Conservation (phyloP, 2,113 vertebrate species). For the Brachionichthys hirsutus region DNA sequence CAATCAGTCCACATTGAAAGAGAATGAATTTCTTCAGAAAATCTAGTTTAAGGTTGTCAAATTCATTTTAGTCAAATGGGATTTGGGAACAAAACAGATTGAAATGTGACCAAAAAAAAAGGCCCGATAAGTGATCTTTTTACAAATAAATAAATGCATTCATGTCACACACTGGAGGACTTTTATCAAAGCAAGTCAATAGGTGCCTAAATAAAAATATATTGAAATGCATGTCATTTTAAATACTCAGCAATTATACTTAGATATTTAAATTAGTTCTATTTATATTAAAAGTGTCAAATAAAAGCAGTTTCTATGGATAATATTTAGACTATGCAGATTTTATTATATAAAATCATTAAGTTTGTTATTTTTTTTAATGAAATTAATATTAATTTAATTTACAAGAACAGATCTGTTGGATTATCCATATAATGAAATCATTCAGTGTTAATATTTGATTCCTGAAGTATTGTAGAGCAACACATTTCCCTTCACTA, state of each 20-base stretch:
- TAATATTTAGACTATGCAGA: too few relatives aligned
- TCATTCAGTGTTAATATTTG: too few relatives aligned
- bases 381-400: too few relatives aligned
- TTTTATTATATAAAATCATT: too few relatives aligned
- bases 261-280: neutral
- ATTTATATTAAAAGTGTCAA: neutral
- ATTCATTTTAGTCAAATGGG: slow-evolving; percentile 77
- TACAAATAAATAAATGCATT: slow-evolving; percentile 47
- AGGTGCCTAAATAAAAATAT: slow-evolving; percentile 16
- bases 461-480: too few relatives aligned
- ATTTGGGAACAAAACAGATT: slow-evolving; percentile 75
- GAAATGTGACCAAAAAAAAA: slow-evolving; percentile 64
- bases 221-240: slow-evolving; percentile 14
- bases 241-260: neutral
- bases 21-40: slow-evolving; percentile 66
- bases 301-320: too few relatives aligned
- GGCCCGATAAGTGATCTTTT: slow-evolving; percentile 64
- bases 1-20: slow-evolving; percentile 63
- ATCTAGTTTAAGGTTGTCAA: slow-evolving; percentile 81
- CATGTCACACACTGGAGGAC: neutral
- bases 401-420: too few relatives aligned
- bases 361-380: too few relatives aligned
- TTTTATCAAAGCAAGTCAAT: slow-evolving; percentile 34
- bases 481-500: too few relatives aligned
- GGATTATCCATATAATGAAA: too few relatives aligned